A percentile compares a stretch with the other conserved stretches of the same genome.
Conservation (phyloP, 1,140 invertebrate species). For the Apocrypta bakeri region DNA sequence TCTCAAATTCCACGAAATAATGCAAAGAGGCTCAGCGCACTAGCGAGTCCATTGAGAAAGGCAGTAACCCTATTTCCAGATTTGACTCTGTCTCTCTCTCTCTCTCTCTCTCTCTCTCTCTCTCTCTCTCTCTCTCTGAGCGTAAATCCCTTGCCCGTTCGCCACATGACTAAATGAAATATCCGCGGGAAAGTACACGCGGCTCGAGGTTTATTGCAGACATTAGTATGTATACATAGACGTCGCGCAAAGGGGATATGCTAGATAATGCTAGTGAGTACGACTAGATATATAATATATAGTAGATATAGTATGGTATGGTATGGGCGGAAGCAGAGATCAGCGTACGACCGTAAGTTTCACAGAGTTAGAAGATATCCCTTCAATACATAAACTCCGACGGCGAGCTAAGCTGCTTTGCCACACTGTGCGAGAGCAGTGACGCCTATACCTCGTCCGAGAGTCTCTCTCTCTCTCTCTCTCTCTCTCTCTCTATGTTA, state of each 20-base stretch:
- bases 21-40: not conserved
- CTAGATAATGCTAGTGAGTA: slow-evolving; percentile 60
- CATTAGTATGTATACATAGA: not conserved
- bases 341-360: slow-evolving; percentile 61
- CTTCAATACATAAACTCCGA: slow-evolving; percentile 71
- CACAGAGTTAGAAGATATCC: slow-evolving; percentile 69
- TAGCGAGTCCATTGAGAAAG: not conserved
- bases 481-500: not conserved
- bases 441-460: slow-evolving; percentile 65
- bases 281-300: too few relatives aligned
- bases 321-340: slow-evolving; percentile 53
- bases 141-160: not conserved
- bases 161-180: slow-evolving; percentile 2
- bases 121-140: not conserved
- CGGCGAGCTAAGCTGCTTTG: slow-evolving; percentile 72
- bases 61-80: not conserved
- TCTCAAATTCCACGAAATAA: not conserved
- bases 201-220: not conserved
- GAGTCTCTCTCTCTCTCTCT: too few relatives aligned
- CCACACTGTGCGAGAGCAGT: slow-evolving; percentile 67
- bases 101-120: too few relatives aligned
- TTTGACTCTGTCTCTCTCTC: not conserved
- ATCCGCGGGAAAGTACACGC: slow-evolving; percentile 4
- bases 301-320: not conserved
- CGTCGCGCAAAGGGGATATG: slow-evolving; percentile 55